Base-by-base conservation (phyloP, 2,113 vertebrate species). In the Madoqua kirkii region DNA sequence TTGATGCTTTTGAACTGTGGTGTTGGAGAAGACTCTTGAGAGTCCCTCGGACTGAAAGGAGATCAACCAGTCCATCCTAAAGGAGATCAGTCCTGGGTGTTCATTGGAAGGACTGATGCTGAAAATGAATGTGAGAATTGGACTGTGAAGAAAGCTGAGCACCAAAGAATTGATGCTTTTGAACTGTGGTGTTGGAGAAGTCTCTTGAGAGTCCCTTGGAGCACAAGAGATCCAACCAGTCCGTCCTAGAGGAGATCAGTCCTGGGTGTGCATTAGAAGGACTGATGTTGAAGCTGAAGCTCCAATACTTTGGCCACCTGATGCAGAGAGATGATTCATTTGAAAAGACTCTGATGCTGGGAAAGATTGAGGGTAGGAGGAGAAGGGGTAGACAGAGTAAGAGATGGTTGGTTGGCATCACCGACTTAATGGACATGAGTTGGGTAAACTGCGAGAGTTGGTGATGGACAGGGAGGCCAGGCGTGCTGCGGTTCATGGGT, bases 401-500 rank as follows among this genome's bases (percentile, higher is more conserved):
- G n/a, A 36, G n/a, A 71, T 71, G 64, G 64, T 11, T 71, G 64
- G n/a, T 36, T 71, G 64, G 9, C 17, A 71, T 36, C 64, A 36
- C 33, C 1, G 0, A 67, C 33, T 67, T 19, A 67, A 67, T 71
- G 64, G 33, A 36, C 64, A 36, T 36, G n/a, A 21, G n/a, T 71
- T 36, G 17, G n/a, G n/a, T 36, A 11, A 21, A 36, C n/a, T 71
- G 9, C 17, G 0, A n/a, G 4, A 71, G 2, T 23, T 23, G 9
- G 19, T 71, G 19, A 71, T 36, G 5, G 19, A 36, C n/a, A 21
- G 1, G n/a, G n/a, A 71, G 9, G n/a, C 64, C n/a, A 1, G n/a
- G n/a, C 0, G 0, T 71, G 64, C n/a, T 71, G 9, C 0, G 0
- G 9, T 36, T 36, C 33, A 71, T 11, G 17, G 64, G 8, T 17